These are phyloP conservation scores for Eidolon helvum DNA, from an alignment of 2,113 vertebrate species.

Conservation along the genomic window DNA sequence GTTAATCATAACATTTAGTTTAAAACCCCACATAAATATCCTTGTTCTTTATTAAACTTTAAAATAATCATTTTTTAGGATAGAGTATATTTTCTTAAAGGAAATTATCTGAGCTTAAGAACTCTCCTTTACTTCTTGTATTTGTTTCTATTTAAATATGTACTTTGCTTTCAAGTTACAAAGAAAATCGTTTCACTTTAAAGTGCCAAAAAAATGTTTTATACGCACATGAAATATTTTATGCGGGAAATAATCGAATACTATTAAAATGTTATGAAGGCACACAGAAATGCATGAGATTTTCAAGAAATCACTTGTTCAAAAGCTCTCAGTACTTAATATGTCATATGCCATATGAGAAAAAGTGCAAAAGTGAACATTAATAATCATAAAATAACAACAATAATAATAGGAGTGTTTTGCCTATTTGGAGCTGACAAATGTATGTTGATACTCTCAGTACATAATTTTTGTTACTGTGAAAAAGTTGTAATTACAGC, in stretches of 20 bases:
- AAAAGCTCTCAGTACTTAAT: neutral
- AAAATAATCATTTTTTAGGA: neutral
- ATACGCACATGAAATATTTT: neutral
- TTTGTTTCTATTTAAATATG: neutral
- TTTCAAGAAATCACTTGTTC: neutral
- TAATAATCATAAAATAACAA: neutral
- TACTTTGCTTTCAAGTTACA: neutral
- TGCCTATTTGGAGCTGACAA: neutral
- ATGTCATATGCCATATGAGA: neutral
- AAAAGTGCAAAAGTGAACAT: neutral
- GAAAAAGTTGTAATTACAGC: neutral
- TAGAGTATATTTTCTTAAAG: neutral
- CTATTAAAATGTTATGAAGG: neutral
- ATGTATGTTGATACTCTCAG: neutral
- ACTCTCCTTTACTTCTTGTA: neutral
- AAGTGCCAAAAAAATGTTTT: neutral
- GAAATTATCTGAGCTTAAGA: neutral
- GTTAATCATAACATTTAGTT: neutral
- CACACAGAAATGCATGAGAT: neutral
- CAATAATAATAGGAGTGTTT: neutral
- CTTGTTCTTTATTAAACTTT: neutral
- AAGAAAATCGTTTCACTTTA: neutral
- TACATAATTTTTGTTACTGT: neutral
- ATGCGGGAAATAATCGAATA: neutral
- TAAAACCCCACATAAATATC: neutral